Evolutionary conservation across 2,888 invertebrate species (phyloP), one percentile per base, ranked within the genome.

Genomic region (Drosophila yooni): DNA sequence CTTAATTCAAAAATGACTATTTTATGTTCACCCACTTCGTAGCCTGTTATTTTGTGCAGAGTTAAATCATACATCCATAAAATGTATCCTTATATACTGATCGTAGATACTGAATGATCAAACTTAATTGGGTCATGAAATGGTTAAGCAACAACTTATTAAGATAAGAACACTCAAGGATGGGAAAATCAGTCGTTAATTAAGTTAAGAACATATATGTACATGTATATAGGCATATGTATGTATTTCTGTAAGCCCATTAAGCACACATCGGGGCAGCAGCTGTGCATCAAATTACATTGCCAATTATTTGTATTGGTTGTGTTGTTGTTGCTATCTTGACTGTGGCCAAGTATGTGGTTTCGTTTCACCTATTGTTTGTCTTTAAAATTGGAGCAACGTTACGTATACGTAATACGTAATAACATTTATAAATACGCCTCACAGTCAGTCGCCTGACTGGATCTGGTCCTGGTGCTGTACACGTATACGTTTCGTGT

Each of bases 351-450:
- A 46, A 43, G 50, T 48, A 66, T 56, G 38, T 70, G 66, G 56
- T 52, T 34, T 56, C 18, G 18, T 11, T 52, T 21, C 27, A 52
- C 36, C 65, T 53, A 67, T 73, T 87, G 85, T 87, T 90, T 84
- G 90, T 66, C 59, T 82, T 77, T 74, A 71, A 89, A 89, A 82
- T 89, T 79, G 71, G 71, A 69, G 69, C 83, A 84, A 67, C 76
- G 72, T 51, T 70, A 72, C 79, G 83, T 83, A 88, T 89, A 88
- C 91, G 89, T 91, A 88, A 85, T 89, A 85, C 88, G 86, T 91
- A 88, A 90, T 91, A 88, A 74, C 81, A 88, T 90, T 90, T 88
- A 88, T 88, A 88, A 90, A 86, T 91, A 88, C 89, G 91, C 86
- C 90, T 82, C 82, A 88, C 87, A 81, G 33, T 33, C 33, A 85